Evolutionary conservation across 1,140 invertebrate genomes (phyloP).

Genomic region (Bilobella aurantiaca): DNA sequence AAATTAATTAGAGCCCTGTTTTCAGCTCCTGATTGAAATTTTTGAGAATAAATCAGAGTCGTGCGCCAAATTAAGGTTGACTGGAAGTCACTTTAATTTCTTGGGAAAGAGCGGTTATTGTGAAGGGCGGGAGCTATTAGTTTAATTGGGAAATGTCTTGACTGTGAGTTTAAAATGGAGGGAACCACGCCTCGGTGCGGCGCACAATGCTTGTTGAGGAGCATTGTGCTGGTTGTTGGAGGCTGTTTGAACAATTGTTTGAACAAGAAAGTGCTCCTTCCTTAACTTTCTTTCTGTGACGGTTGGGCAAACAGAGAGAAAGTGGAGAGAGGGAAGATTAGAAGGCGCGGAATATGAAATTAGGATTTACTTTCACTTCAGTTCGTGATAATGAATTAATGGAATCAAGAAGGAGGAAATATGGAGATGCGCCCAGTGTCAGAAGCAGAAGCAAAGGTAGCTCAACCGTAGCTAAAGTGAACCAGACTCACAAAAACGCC

Average conservation of each 20-base stretch:
- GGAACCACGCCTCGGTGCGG: too few relatives aligned
- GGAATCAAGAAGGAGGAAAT: background rate
- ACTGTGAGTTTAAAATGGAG: too few relatives aligned
- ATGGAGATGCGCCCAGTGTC: too few relatives aligned
- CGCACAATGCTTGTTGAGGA: background rate
- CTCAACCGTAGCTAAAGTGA: too few relatives aligned
- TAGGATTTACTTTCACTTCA: constrained; percentile 8
- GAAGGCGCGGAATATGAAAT: background rate
- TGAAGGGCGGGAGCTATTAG: too few relatives aligned
- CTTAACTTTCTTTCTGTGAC: background rate
- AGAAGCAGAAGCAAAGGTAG: too few relatives aligned
- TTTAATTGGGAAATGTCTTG: too few relatives aligned
- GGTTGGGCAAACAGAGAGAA: background rate
- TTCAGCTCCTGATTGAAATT: background rate
- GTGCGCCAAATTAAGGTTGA: background rate
- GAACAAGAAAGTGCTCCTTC: constrained; percentile 4
- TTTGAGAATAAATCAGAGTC: too few relatives aligned
- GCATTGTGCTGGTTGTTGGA: background rate
- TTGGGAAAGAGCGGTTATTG: background rate
- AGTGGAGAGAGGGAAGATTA: background rate
- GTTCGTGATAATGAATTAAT: constrained; percentile 9
- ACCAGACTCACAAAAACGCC: too few relatives aligned
- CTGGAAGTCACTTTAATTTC: background rate
- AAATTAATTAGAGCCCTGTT: background rate
- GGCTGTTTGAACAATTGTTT: too few relatives aligned